Evolutionary conservation across 2,113 vertebrate species (phyloP).

Genomic region (Mormyrus lacerda): DNA sequence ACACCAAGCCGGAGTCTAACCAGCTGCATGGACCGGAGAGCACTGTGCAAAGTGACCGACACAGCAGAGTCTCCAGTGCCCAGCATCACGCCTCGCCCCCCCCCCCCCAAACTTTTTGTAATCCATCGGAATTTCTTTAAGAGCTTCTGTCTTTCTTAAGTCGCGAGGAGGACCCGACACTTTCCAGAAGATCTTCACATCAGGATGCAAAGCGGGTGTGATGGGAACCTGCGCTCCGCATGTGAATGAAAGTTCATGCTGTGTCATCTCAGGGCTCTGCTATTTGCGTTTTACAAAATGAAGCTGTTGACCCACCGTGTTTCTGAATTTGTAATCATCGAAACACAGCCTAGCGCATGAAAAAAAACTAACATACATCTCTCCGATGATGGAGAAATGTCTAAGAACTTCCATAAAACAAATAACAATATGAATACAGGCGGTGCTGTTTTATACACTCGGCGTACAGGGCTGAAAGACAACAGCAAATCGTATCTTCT

Average conservation of each 20-base stretch:
- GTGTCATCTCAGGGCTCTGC: conserved; percentile 5
- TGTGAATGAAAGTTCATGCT: conserved; percentile 10
- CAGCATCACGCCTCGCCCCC: not conserved
- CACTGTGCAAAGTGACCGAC: not conserved
- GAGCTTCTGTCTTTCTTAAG: not conserved
- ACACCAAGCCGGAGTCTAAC: not conserved
- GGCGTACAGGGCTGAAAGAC: not conserved
- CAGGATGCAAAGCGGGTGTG: not conserved
- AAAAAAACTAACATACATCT: not conserved
- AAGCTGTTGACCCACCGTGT: not conserved
- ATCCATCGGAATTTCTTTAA: not conserved
- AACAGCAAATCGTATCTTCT: not conserved
- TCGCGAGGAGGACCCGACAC: not conserved
- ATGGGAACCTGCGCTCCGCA: not conserved
- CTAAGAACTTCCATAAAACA: not conserved
- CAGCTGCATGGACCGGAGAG: not conserved
- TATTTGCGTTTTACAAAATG: not conserved
- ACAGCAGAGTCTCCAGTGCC: not conserved
- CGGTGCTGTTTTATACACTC: not conserved
- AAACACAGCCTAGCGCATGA: not conserved
- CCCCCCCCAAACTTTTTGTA: not conserved
- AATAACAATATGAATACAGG: not conserved
- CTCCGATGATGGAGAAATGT: not conserved
- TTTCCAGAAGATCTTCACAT: not conserved
- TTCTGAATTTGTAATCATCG: not conserved